These are phyloP conservation scores for Ramphastos sulfuratus DNA, from an alignment of 2,113 vertebrate genomes.

Conservation along the genomic window DNA sequence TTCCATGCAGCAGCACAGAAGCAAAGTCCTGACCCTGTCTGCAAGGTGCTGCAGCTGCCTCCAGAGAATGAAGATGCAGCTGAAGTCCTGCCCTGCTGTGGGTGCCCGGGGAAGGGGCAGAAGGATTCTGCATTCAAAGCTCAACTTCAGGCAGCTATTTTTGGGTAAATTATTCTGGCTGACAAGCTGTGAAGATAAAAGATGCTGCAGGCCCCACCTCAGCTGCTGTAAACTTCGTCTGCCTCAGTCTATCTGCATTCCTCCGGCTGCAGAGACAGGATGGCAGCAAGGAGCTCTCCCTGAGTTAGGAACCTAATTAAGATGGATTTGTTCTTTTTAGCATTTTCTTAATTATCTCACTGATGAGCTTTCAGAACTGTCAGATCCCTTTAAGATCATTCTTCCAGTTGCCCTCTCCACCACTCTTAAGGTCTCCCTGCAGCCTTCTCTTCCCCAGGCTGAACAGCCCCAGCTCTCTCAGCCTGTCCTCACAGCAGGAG, in stretches of 20 bases:
- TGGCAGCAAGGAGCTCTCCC: neutral
- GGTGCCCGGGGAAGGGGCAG: neutral
- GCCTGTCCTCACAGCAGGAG: too few relatives aligned
- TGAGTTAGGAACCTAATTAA: neutral
- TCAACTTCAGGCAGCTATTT: slow-evolving; percentile 36
- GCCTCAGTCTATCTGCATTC: neutral
- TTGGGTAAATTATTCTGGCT: slow-evolving; percentile 42
- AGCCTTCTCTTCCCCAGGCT: too few relatives aligned
- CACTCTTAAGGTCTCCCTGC: neutral
- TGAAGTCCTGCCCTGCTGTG: neutral
- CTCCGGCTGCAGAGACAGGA: neutral
- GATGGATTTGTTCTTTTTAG: neutral
- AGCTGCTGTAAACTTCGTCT: neutral
- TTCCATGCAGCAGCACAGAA: neutral
- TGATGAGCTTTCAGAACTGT: neutral
- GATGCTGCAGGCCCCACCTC: slow-evolving; percentile 37
- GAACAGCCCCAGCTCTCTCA: too few relatives aligned
- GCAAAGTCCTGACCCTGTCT: neutral
- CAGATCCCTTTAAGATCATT: neutral
- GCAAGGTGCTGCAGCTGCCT: neutral
- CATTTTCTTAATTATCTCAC: neutral
- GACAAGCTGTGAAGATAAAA: slow-evolving; percentile 44
- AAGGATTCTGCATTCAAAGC: slow-evolving; percentile 23
- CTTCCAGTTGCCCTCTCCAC: neutral
- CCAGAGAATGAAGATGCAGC: neutral